Evolutionary conservation across 2,888 invertebrate genomes (phyloP).

Genomic region (Eutolmus rufibarbis): DNA sequence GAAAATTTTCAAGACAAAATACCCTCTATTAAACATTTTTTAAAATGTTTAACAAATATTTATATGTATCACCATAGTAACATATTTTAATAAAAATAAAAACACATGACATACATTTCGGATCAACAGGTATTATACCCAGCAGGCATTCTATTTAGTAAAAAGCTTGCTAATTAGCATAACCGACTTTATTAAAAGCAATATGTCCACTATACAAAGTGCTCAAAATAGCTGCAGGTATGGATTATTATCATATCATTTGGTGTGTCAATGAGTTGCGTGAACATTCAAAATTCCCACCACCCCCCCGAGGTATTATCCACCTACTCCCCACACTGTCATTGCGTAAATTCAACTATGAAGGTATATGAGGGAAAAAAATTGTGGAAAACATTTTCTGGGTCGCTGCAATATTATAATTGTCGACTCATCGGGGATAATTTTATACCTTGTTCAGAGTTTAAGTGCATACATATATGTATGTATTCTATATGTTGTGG

Average conservation of each 20-base stretch:
- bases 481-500: not conserved
- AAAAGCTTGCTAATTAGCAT: not conserved
- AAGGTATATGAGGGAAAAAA: not conserved
- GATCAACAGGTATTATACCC: not conserved
- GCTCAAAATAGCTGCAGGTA: not conserved
- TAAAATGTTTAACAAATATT: not conserved
- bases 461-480: not conserved
- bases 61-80: not conserved
- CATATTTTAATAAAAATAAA: not conserved
- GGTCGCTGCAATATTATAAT: not conserved
- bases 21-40: too few relatives aligned
- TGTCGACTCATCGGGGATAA: not conserved
- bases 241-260: not conserved
- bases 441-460: not conserved
- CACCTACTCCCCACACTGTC: not conserved
- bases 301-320: not conserved
- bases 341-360: not conserved
- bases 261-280: not conserved
- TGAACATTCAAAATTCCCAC: not conserved
- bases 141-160: not conserved
- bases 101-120: not conserved
- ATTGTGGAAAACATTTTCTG: not conserved
- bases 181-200: not conserved
- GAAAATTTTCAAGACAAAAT: not conserved
- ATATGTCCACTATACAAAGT: not conserved